Evolutionary conservation across 1,140 invertebrate species (phyloP).

Genomic region (Trichogramma pretiosum): DNA sequence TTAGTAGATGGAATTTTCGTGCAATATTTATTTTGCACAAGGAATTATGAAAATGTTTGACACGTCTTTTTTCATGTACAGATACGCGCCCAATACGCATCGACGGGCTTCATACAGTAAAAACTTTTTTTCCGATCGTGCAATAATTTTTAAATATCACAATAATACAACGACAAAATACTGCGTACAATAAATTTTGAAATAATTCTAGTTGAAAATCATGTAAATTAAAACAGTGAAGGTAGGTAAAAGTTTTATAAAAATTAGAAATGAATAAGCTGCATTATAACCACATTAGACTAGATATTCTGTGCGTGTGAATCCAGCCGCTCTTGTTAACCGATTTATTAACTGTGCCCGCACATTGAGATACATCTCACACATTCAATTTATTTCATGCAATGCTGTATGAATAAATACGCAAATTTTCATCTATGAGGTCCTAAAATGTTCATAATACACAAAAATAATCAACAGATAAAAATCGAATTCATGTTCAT

Average conservation of each 20-base stretch:
- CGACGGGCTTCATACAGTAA: conserved; percentile 18
- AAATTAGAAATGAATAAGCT: too few species aligned
- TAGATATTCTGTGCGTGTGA: conserved; percentile 1
- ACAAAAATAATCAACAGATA: not conserved
- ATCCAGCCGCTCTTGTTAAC: conserved; percentile 4
- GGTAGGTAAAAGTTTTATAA: too few species aligned
- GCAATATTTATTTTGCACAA: conserved; percentile 20
- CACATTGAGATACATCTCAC: conserved; percentile 12
- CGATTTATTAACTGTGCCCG: conserved; percentile 14
- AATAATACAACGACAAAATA: too few species aligned
- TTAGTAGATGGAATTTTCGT: conserved; percentile 30
- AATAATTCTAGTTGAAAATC: too few species aligned
- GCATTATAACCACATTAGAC: conserved; percentile 6
- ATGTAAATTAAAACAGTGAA: too few species aligned
- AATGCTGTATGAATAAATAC: conserved; percentile 29
- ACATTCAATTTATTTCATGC: conserved; percentile 19
- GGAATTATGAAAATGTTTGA: conserved; percentile 14
- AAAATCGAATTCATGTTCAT: too few species aligned
- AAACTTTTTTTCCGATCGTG: conserved; percentile 14
- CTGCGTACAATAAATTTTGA: too few species aligned
- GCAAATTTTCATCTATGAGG: conserved; percentile 35
- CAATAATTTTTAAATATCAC: too few species aligned
- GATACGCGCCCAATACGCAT: too few species aligned
- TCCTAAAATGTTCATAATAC: not conserved
- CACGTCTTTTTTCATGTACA: too few species aligned